phyloP scores from a whole-genome alignment of 2,113 vertebrate genomes.

The Gambusia affinis region DNA sequence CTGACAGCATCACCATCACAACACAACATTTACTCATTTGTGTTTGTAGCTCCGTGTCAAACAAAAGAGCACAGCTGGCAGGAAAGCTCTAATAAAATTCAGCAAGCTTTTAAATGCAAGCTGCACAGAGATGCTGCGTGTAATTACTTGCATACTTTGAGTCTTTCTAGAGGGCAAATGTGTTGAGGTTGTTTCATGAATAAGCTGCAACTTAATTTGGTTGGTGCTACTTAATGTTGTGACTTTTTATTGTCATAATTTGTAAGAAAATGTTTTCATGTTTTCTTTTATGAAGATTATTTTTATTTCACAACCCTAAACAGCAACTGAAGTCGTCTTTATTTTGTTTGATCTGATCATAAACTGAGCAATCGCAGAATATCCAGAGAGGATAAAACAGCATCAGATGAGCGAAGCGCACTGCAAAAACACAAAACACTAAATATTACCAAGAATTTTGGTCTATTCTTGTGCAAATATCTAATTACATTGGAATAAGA shows the following conservation, averaged over 20 bases:
- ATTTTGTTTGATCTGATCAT: too few species aligned
- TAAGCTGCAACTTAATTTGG: not conserved
- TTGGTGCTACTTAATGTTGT: not conserved
- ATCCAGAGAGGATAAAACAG: too few species aligned
- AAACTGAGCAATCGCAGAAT: too few species aligned
- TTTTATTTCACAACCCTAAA: not conserved
- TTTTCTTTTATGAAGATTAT: not conserved
- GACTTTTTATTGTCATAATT: not conserved
- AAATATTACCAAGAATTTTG: too few species aligned
- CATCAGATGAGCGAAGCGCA: too few species aligned
- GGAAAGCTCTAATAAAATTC: conserved; percentile 45
- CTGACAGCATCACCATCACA: conserved; percentile 1
- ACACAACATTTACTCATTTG: conserved; percentile 4
- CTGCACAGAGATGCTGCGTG: conserved; percentile 7
- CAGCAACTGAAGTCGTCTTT: not conserved
- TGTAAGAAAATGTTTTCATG: not conserved
- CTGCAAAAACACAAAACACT: too few species aligned
- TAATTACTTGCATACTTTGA: conserved; percentile 13
- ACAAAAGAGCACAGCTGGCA: conserved; percentile 41
- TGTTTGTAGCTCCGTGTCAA: conserved; percentile 27
- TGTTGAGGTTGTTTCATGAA: not conserved
- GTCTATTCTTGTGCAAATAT: too few species aligned
- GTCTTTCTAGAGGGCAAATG: conserved; percentile 18
- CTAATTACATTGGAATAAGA: too few species aligned
- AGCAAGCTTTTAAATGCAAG: conserved; percentile 22